Evolutionary conservation across 1,140 invertebrate species (phyloP).

Genomic region (Sarcophaga bullata): DNA sequence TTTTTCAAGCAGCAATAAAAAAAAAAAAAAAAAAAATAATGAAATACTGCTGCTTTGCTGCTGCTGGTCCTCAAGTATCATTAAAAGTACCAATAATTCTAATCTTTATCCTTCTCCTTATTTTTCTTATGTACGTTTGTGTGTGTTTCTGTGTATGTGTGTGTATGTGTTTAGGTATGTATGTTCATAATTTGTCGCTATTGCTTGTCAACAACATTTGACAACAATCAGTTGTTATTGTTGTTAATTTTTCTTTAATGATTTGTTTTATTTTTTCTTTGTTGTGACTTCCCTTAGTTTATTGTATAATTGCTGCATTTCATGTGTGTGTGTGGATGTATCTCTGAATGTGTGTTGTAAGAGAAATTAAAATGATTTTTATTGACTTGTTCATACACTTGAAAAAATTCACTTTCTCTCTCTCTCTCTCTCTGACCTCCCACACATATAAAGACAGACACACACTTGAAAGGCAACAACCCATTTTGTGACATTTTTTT

Average conservation of each 20-base stretch:
- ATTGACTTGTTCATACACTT: background rate
- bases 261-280: too few species aligned
- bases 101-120: too few species aligned
- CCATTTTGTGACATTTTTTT: background rate
- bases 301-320: background rate
- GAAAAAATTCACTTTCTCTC: background rate
- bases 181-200: background rate
- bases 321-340: background rate
- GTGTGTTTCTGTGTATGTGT: too few species aligned
- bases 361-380: constrained; percentile 11
- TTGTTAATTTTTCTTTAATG: background rate
- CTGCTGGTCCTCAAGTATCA: too few species aligned
- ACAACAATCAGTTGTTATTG: background rate
- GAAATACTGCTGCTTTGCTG: too few species aligned
- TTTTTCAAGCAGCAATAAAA: too few species aligned
- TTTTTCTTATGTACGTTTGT: too few species aligned
- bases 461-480: background rate
- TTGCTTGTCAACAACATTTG: background rate
- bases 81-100: too few species aligned
- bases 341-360: background rate
- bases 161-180: too few species aligned
- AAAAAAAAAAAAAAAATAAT: too few species aligned
- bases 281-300: background rate
- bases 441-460: too few species aligned
- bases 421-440: too few species aligned